Conservation (phyloP, 2,113 vertebrate species). For the Tichodroma muraria region DNA sequence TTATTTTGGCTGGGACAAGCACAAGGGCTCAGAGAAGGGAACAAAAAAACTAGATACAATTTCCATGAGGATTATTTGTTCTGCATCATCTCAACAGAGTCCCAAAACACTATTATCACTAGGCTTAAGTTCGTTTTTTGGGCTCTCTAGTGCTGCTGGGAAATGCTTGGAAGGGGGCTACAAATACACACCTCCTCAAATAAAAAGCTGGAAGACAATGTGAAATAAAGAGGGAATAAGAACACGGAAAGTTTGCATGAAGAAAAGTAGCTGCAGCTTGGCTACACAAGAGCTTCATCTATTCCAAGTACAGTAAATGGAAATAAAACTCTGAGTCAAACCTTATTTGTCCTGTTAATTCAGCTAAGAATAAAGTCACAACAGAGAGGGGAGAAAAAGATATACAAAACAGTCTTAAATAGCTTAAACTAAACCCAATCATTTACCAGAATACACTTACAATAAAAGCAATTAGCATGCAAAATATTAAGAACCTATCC, state of each 20-base stretch:
- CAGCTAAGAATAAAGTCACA: background rate
- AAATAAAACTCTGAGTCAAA: conserved; percentile 14
- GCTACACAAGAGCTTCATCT: background rate
- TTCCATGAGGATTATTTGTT: background rate
- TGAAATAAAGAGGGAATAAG: background rate
- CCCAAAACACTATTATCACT: background rate
- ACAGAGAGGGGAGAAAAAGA: background rate
- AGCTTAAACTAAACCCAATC: conserved; percentile 20
- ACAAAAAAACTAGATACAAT: background rate
- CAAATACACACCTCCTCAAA: background rate
- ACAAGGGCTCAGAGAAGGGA: background rate
- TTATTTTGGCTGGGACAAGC: background rate
- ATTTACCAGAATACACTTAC: background rate
- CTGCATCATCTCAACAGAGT: background rate
- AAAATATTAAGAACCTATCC: conserved; percentile 44
- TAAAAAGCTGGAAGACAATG: background rate
- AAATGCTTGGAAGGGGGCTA: background rate
- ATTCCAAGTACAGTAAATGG: background rate
- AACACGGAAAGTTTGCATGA: background rate
- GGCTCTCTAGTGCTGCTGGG: background rate
- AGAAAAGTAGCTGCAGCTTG: background rate
- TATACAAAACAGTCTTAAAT: background rate
- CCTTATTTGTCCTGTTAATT: conserved; percentile 14
- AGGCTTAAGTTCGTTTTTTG: background rate
- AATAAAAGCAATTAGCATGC: conserved; percentile 52